Evolutionary conservation across 2,797 vertebrate species (phyloP).

Genomic region (Coregonus sp.): DNA sequence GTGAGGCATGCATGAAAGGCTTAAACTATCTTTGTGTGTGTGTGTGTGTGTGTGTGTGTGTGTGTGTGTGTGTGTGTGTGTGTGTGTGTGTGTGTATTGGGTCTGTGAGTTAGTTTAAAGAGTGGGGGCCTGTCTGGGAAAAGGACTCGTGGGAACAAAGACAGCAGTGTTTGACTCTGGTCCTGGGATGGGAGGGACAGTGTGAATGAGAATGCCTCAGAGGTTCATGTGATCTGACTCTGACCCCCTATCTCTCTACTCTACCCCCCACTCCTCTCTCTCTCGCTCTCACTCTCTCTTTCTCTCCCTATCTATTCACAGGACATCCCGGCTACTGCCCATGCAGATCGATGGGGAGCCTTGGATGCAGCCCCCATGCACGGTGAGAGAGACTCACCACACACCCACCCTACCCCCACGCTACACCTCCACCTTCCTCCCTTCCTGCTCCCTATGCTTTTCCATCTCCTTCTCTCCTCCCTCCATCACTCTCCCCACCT

Average conservation of each 20-base stretch:
- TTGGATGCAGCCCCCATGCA: slow-evolving; percentile 95
- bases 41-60: slow-evolving; percentile 26
- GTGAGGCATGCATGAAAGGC: slow-evolving; percentile 58
- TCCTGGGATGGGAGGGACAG: slow-evolving; percentile 45
- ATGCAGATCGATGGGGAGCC: slow-evolving; percentile 98
- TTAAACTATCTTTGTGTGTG: slow-evolving; percentile 62
- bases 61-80: slow-evolving; percentile 13
- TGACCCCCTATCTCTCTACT: slow-evolving; percentile 20
- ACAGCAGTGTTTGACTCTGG: slow-evolving; percentile 68
- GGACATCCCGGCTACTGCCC: slow-evolving; percentile 88
- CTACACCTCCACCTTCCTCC: not conserved
- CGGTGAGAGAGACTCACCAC: slow-evolving; percentile 72
- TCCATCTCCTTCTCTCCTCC: not conserved
- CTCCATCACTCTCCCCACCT: slow-evolving; percentile 11
- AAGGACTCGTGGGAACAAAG: slow-evolving; percentile 75
- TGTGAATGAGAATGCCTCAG: slow-evolving; percentile 58
- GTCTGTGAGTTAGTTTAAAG: slow-evolving; percentile 66
- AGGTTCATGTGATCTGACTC: slow-evolving; percentile 59
- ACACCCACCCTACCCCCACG: not conserved
- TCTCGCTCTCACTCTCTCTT: slow-evolving; percentile 3
- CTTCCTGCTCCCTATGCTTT: slow-evolving; percentile 5
- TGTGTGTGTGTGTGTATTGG: slow-evolving; percentile 27
- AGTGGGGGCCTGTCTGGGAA: slow-evolving; percentile 72
- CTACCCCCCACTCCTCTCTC: slow-evolving; percentile 1
- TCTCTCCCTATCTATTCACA: slow-evolving; percentile 47